Base-by-base conservation (phyloP, 2,113 vertebrate genomes). In the Oncorhynchus mykiss region DNA sequence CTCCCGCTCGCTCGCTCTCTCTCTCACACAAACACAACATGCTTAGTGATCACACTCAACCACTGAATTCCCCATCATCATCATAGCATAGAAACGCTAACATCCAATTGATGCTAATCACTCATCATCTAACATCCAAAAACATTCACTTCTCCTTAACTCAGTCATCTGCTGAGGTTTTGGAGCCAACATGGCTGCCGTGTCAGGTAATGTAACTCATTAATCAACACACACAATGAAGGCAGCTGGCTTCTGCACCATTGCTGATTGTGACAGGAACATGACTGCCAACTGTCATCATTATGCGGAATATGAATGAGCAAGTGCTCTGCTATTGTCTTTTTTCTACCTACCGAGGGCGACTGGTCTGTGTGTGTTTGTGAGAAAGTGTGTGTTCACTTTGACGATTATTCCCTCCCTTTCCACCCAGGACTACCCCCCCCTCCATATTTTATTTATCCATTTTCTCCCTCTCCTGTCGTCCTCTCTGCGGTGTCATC, bases 231-330 rank as follows among this genome's bases (percentile, higher is more conserved):
- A 25, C 66, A 66, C 76, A 34, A 60, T 29, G 34, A 57, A 20
- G 24, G n/a, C 81, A 83, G 79, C 77, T 84, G 84, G 66, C 69
- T 77, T 72, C 70, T 71, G 39, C 77, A 67, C 76, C 22, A 48
- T 62, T 69, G 24, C 51, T 16, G 51, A 54, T 54, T 67, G 24
- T 4, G 25, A 31, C 20, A 31, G 57, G 5, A 18, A 22, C 18
- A 34, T 27, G 16, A 65, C 73, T 67, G 74, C 79, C 74, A 76
- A 29, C 34, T 25, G 48, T 79, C 5, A 5, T 78, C 54, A 60
- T 81, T 74, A 69, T 65, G 73, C 57, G 84, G 76, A 78, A 80
- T 75, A 74, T 64, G 84, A 86, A 88, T 78, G 24, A 70, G 34
- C 66, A 39, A 11, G 22, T 4, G n/a, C 31, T 80, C 51, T 24